Evolutionary conservation across 2,888 invertebrate species (phyloP).

Genomic region (Physocephala rufipes): DNA sequence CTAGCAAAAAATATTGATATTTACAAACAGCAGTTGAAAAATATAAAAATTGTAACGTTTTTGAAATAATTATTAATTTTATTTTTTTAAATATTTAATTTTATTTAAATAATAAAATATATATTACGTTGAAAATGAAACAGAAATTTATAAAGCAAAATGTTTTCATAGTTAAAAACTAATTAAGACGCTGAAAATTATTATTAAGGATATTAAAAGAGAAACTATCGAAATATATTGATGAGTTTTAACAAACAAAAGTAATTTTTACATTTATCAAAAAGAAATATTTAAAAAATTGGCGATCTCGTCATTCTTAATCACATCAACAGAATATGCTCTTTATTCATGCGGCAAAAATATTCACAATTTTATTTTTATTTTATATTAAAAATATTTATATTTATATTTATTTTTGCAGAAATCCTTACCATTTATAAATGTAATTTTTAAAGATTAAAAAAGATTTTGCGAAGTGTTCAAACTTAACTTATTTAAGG

Average conservation of each 20-base stretch:
- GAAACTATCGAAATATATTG: conserved; percentile 21
- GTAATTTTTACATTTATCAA: too few species aligned
- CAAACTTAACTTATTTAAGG: not conserved
- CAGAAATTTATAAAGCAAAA: conserved; percentile 15
- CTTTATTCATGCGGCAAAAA: too few species aligned
- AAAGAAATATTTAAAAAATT: too few species aligned
- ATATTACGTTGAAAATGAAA: conserved; percentile 2
- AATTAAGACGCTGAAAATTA: not conserved
- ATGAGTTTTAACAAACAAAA: conserved; percentile 26
- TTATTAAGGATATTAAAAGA: not conserved
- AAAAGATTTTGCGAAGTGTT: not conserved
- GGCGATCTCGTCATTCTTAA: too few species aligned
- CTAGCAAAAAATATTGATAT: not conserved
- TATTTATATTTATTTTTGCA: too few species aligned
- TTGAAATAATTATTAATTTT: conserved; percentile 27
- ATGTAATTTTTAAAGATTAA: too few species aligned
- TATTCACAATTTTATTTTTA: too few species aligned
- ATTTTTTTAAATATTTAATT: too few species aligned
- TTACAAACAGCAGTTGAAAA: conserved; percentile 20
- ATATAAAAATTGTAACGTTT: conserved; percentile 32
- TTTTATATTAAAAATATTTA: too few species aligned
- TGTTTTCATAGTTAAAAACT: conserved; percentile 26
- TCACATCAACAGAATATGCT: too few species aligned
- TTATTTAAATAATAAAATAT: too few species aligned
- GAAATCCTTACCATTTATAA: too few species aligned